Evolutionary conservation across 2,113 vertebrate species (phyloP), one percentile per base, ranked within the genome.

Genomic region (Meleagris gallopavo): DNA sequence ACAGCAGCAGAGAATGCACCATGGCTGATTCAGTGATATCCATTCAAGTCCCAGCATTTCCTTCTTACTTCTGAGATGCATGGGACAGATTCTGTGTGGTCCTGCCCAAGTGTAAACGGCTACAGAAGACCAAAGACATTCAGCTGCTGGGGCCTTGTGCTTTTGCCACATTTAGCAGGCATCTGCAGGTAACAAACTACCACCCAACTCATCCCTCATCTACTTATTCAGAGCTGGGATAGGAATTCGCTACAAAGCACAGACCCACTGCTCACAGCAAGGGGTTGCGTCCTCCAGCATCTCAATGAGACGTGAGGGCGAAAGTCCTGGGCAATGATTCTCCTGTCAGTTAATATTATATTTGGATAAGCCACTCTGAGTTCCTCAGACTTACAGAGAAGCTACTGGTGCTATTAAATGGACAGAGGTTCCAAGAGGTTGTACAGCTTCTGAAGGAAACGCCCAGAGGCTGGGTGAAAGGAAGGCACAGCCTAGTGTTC

Each of bases 221-320:
- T 74, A 13, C 45, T 71, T 41, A 25, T 36, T 66, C 45, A 87
- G 77, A 76, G 30, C 25, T 76, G 45, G 65, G 34, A 11, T 11
- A 80, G 85, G n/a, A 30, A 73, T 66, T 73, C 36, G 54, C 2
- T 18, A 14, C 78, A 21, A 67, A 54, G 27, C 27, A 54, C 27
- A 54, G 52, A 10, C 50, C 15, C 25, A 52, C 8, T 52, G 25
- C 52, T 54, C 27, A 9, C 27, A 54, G 13, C 3, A 45, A 89
- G 18, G 18, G 7, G 40, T 85, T 36, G 43, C 16, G 85, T 13
- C 12, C 13, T 57, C 14, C n/a, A 15, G 16, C 14, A 12, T 83
- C 40, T 58, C 0, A 0, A 65, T 65, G 40, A 50, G n/a, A 80
- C 0, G 0, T 1, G 9, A 83, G 61, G 20, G 17, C 38, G 24